These are phyloP conservation scores for Noctua janthina DNA, from an alignment of 2,888 invertebrate species.

Conservation along the genomic window DNA sequence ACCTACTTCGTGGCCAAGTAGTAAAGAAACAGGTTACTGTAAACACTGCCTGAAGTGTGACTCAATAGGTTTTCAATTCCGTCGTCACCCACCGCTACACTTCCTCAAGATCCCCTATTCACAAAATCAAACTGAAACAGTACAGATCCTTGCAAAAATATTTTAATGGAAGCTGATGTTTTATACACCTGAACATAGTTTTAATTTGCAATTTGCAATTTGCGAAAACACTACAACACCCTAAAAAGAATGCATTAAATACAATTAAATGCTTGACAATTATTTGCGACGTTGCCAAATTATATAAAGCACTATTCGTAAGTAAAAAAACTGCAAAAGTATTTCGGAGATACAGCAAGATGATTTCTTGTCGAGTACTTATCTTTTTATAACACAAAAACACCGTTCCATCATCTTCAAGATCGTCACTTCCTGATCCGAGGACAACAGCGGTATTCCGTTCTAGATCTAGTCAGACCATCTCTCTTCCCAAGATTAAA, in stretches of 20 bases:
- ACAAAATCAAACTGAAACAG: slow-evolving; percentile 9
- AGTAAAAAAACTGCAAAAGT: neutral
- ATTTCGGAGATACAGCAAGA: neutral
- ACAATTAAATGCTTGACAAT: neutral
- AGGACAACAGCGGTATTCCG: neutral
- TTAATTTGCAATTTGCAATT: neutral
- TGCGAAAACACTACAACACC: neutral
- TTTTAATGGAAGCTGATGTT: neutral
- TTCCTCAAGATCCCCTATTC: slow-evolving; percentile 32
- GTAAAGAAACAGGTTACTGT: neutral
- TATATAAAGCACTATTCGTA: neutral
- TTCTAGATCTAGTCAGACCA: slow-evolving; percentile 16
- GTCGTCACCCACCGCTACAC: slow-evolving; percentile 28
- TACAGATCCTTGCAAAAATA: neutral
- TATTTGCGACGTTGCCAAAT: neutral
- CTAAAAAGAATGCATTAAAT: neutral
- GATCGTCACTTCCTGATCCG: slow-evolving; percentile 11
- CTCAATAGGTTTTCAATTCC: slow-evolving; percentile 7
- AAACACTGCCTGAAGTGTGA: neutral
- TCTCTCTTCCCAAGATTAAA: slow-evolving; percentile 9
- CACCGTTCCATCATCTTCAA: neutral
- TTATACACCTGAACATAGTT: neutral
- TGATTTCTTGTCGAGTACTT: neutral
- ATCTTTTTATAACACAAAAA: neutral
- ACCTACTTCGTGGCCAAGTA: too few species aligned